These are phyloP conservation scores for Hydrochoerus hydrochaeris DNA, from an alignment of 2,113 vertebrate species.

Conservation along the genomic window DNA sequence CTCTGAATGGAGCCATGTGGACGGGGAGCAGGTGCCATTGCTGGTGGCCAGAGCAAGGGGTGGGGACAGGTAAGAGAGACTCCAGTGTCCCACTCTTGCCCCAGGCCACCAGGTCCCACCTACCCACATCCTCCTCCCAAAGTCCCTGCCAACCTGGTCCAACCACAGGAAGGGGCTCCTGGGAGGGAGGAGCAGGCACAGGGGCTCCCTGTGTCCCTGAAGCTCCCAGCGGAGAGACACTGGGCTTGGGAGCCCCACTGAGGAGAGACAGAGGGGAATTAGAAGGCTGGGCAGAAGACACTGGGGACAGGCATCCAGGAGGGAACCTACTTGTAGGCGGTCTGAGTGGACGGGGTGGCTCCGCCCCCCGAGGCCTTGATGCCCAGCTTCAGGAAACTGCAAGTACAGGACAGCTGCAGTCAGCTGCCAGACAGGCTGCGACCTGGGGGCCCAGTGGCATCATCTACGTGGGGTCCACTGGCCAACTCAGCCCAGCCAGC, in stretches of 20 bases:
- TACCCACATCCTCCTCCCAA: neutral
- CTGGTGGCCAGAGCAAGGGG: neutral
- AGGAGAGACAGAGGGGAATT: conserved; percentile 78
- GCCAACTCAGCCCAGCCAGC: neutral
- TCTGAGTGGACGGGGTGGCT: neutral
- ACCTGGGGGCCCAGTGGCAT: neutral
- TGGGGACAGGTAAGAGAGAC: neutral
- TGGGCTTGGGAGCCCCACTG: conserved; percentile 84
- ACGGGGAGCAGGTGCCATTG: conserved; percentile 75
- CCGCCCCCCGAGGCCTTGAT: conserved; percentile 49
- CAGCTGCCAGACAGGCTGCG: neutral
- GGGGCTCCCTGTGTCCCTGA: conserved; percentile 54
- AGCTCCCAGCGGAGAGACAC: conserved; percentile 38
- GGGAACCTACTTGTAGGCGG: conserved; percentile 85
- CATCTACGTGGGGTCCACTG: neutral
- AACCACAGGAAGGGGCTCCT: conserved; percentile 57
- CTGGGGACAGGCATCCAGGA: neutral
- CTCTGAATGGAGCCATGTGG: conserved; percentile 85
- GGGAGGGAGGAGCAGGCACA: neutral
- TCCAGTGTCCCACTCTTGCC: neutral
- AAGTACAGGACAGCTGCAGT: conserved; percentile 55
- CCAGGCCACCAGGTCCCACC: neutral
- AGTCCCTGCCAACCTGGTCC: conserved; percentile 68
- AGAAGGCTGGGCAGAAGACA: neutral
- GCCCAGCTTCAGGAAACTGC: conserved; percentile 87